Evolutionary conservation across 2,113 vertebrate genomes (phyloP), one percentile per base, ranked within the genome.

Genomic region (Microcebus lehilahytsara): DNA sequence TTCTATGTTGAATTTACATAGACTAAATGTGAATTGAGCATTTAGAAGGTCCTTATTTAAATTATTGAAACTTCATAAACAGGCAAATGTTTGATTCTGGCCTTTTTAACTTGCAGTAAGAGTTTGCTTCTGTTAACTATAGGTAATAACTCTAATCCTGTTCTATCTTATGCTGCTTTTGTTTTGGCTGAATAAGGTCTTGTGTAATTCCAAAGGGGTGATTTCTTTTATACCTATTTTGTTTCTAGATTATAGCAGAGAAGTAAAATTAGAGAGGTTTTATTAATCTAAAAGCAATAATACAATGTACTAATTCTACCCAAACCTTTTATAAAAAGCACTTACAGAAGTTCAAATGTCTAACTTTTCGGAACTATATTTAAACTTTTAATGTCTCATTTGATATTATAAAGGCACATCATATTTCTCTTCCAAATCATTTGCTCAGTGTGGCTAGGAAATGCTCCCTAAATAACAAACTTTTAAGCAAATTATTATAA

Each of bases 111-210:
- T 66, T 89, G 56, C 72, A 80, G 14, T 74, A 62, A n/a, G 64
- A 71, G 25, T 92, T 75, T 72, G 25, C 7, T 88, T 80, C 9
- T 95, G 1, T 85, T 92, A 93, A 58, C 51, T 81, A 9, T 27
- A 75, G 13, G 42, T 46, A 30, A 62, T 19, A 84, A 34, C 96
- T 85, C 37, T 92, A 53, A 46, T 94, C 32, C 71, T 97, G 19
- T 80, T 83, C n/a, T 72, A 75, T 85, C n/a, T 89, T 90, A 16
- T 77, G 42, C 37, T 95, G 6, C 66, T 96, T 97, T 93, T 95
- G 84, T 88, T 78, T 86, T 96, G 42, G 10, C 30, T 91, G 3
- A 87, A 71, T 96, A 85, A 86, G 49, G 27, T 71, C 95, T 71
- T 75, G 5, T 66, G 9, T 87, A 72, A 85, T 90, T 96, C 37